phyloP scores from a whole-genome alignment of 1,140 invertebrate genomes.

The Octopus sinensis region DNA sequence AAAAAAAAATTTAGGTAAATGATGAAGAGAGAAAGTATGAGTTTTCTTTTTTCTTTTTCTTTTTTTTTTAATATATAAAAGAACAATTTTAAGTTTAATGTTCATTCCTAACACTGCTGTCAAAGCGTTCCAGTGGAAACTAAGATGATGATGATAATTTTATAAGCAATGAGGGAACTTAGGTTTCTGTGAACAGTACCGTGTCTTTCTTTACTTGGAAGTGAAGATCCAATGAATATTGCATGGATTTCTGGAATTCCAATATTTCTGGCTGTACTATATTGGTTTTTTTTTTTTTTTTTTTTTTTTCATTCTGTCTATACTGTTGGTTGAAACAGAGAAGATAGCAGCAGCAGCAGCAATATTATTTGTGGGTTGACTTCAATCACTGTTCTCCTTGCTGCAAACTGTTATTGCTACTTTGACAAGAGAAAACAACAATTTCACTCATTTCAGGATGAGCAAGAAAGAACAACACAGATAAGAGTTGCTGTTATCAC shows the following conservation, averaged over 20 bases:
- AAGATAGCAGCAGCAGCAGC: neutral
- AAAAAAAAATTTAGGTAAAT: neutral
- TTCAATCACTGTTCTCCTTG: neutral
- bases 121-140: no score
- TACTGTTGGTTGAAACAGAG: neutral
- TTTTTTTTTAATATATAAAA: no score
- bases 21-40: neutral
- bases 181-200: slow-evolving; percentile 12
- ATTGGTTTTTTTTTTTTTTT: neutral
- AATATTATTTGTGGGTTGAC: neutral
- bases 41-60: neutral
- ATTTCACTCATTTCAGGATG: no score
- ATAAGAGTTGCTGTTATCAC: no score
- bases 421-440: no score
- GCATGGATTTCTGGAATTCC: neutral
- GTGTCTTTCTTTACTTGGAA: slow-evolving; percentile 12
- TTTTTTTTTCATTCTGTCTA: neutral
- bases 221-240: neutral
- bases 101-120: no score
- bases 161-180: neutral
- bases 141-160: neutral
- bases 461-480: no score
- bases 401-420: neutral
- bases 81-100: no score
- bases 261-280: neutral